phyloP scores from a whole-genome alignment of 2,113 vertebrate genomes.

The Dipodomys ordii region DNA sequence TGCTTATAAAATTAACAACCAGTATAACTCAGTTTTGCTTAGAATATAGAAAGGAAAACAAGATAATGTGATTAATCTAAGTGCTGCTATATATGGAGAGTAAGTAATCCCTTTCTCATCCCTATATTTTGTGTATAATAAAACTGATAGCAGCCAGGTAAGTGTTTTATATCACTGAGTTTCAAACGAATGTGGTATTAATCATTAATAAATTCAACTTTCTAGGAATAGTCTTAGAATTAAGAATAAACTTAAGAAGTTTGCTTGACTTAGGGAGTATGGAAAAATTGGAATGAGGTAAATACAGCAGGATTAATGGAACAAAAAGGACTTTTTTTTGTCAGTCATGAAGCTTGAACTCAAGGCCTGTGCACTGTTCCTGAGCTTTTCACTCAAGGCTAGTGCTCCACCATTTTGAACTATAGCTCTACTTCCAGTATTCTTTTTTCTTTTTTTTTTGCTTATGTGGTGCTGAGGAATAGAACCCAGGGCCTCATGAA shows the following conservation, averaged over 20 bases:
- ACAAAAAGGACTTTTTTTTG: background rate
- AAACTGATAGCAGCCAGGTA: background rate
- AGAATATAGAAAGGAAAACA: background rate
- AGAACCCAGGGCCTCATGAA: too few species aligned
- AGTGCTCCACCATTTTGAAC: too few species aligned
- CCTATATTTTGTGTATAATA: background rate
- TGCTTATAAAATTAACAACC: background rate
- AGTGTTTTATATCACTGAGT: background rate
- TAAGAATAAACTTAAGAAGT: background rate
- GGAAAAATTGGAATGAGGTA: background rate
- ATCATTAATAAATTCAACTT: background rate
- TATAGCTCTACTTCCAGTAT: too few species aligned
- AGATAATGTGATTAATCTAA: background rate
- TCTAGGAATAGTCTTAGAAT: background rate
- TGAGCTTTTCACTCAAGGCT: too few species aligned
- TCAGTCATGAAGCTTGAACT: too few species aligned
- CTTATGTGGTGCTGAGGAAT: too few species aligned
- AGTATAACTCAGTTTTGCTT: slow-evolving; percentile 28
- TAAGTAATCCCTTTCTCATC: background rate
- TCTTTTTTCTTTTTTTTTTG: too few species aligned
- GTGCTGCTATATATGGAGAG: background rate
- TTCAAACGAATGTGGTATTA: background rate
- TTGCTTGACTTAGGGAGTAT: background rate
- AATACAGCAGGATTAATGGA: background rate
- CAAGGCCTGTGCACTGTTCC: too few species aligned